Base-by-base conservation (phyloP, 1,140 invertebrate species). In the Pseudomyrmex gracilis region DNA sequence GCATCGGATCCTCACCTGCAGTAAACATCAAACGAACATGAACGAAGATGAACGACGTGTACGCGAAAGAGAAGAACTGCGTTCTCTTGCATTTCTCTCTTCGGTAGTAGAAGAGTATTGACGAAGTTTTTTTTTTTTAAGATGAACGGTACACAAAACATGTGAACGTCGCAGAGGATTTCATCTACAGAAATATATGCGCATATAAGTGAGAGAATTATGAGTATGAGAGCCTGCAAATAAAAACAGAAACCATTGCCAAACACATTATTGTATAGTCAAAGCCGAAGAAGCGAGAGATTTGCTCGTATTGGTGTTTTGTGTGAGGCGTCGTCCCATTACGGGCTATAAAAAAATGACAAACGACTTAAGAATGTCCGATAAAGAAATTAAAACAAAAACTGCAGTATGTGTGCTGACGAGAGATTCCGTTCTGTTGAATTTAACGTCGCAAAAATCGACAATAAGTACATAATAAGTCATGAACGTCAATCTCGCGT, bases 1-100 rank as follows among this genome's bases (percentile, higher is more conserved):
- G 91, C 94, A 97, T 95, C 53, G 96, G 96, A 94, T 97, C 97
- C 94, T 98, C 97, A 92, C 97, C 97, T 98, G 93, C 60, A 91
- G 90, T 85, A 64, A 84, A 85, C 45, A 63, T 74, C 49, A 64
- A 67, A 55, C 13, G 66, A 64, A 64, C 22, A 51, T 20, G 43
- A 78, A 22, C 43, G 57, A n/a, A 47, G 10, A 34, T 1, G 1
- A 9, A 70, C 4, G 0, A 0, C 24, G 8, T 2, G 1, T 10
- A 9, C 17, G 43, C 15, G 20, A 22, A 12, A 71, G 10, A 7
- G 34, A 34, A 34, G 34, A 5, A 34, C 34, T 34, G 34, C 34
- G 34, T 34, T 34, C 34, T 34, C 34, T 34, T 34, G 34, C 34
- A 34, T 34, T 34, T 34, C 34, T 34, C 5, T 34, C 34, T 34